Percentiles rank a stretch among this genome's conserved stretches.
phyloP scores from a whole-genome alignment of 2,113 vertebrate species.

The Circaetus cinerascens region DNA sequence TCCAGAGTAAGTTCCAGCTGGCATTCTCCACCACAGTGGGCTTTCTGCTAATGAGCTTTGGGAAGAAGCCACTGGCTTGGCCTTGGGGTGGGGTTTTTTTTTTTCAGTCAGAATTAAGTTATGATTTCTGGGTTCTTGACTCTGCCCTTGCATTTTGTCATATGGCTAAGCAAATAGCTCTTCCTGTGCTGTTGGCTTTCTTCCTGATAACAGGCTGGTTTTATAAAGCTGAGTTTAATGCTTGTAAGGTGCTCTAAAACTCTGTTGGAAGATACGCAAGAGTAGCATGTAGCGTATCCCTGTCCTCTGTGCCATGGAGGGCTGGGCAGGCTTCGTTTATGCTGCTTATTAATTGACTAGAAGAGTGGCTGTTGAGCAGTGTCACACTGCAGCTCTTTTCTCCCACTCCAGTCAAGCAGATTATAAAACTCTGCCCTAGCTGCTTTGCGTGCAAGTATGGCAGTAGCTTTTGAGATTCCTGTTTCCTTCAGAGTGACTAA shows the following conservation, averaged over 20 bases:
- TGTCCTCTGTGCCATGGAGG: neutral
- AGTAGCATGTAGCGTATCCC: neutral
- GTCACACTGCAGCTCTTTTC: neutral
- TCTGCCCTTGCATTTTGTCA: accelerated
- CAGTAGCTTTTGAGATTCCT: neutral
- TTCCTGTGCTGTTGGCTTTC: neutral
- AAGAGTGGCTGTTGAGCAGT: neutral
- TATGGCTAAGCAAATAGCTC: neutral
- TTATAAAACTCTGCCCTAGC: neutral
- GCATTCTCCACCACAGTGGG: accelerated
- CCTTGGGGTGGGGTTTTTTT: no score
- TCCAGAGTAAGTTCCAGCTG: slow-evolving; percentile 87
- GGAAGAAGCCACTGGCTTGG: neutral
- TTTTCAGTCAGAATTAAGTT: neutral
- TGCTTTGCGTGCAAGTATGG: neutral
- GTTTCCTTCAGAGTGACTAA: neutral
- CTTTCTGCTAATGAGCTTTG: neutral
- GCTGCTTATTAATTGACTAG: neutral
- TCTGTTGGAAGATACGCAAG: neutral
- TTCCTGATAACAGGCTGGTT: neutral
- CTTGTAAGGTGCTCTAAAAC: neutral
- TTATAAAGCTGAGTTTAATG: neutral
- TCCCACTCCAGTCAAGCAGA: neutral
- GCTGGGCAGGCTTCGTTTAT: neutral
- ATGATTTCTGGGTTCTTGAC: accelerated